Evolutionary conservation across 2,797 vertebrate species (phyloP), one percentile per base, ranked within the genome.

Genomic region (Stomatorhinus walkeri): DNA sequence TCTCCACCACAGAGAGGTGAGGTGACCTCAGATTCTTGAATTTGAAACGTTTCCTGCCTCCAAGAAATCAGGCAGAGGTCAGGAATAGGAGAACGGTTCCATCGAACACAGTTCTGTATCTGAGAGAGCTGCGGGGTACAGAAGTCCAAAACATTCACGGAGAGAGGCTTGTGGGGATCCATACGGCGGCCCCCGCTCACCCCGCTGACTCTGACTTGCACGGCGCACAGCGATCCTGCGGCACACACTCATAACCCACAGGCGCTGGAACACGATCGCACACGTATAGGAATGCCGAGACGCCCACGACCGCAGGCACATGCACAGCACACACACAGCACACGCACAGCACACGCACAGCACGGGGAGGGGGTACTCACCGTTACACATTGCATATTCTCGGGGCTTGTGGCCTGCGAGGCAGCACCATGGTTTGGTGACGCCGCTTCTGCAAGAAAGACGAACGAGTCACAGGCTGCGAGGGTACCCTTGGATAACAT

Each of bases 381-480:
- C 96, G 96, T 94, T 95, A 97, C 93, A 93, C 96, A 95, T 94
- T 96, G 94, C 95, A 95, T 95, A 89, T 94, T 95, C 91, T 93
- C 95, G 48, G 94, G 72, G 68, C 93, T 95, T 93, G 89, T 93
- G 90, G 89, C 91, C 94, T 96, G 94, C 88, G 92, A 93, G 36
- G 89, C 91, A 92, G 94, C 93, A 91, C 91, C 93, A 92, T 95
- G 94, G 91, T 93, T 94, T 93, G 92, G 94, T 90, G 93, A 91
- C 90, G 93, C 92, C 2, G 90, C 93, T 87, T 96, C 97, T 98
- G 92, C 91, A 95, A 96, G 92, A 92, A 93, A 95, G 93, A 93
- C 94, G 93, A 96, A 93, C 89, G 94, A 95, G 92, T 94, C 93
- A 91, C 93, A 93, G 92, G 94, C 94, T 93, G 95, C 94, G 88